Conservation (phyloP, 2,888 invertebrate species). For the Drosophila lacicola region DNA sequence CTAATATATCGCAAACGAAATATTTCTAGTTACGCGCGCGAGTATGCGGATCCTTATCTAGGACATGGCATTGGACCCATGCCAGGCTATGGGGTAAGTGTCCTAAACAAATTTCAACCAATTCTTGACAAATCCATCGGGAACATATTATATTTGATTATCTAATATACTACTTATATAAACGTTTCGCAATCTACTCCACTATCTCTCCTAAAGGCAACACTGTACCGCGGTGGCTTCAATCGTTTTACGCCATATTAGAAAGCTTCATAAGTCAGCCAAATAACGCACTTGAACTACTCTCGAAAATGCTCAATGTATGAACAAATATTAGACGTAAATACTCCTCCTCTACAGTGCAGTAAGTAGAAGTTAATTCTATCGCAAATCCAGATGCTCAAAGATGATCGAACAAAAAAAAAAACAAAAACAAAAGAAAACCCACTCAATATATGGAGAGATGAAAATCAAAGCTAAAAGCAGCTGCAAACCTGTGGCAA, state of each 20-base stretch:
- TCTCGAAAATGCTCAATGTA: conserved; percentile 78
- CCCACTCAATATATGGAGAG: conserved; percentile 54
- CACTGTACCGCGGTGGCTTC: conserved; percentile 96
- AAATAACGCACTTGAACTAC: conserved; percentile 75
- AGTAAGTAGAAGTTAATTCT: conserved; percentile 73
- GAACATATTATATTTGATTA: background rate
- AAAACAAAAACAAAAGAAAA: conserved; percentile 8
- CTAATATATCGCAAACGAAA: conserved; percentile 48
- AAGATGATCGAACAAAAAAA: conserved; percentile 36
- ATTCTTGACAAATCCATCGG: too few relatives aligned
- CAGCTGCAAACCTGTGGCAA: conserved; percentile 65
- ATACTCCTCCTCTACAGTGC: conserved; percentile 69
- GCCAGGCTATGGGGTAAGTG: conserved; percentile 97
- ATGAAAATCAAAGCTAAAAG: conserved; percentile 75
- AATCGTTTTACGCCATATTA: conserved; percentile 97
- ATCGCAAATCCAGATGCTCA: conserved; percentile 71
- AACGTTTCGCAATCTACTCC: background rate
- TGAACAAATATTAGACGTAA: conserved; percentile 69
- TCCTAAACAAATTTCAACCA: background rate
- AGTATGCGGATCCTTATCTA: conserved; percentile 96
- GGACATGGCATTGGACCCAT: conserved; percentile 98
- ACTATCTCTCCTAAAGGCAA: conserved; percentile 88
- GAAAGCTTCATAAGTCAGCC: conserved; percentile 82
- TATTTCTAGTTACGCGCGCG: conserved; percentile 91
- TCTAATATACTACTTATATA: background rate